A percentile compares a stretch with the other conserved stretches of the same genome.
Evolutionary conservation across 2,888 invertebrate species (phyloP).

Genomic region (Cancer borealis): DNA sequence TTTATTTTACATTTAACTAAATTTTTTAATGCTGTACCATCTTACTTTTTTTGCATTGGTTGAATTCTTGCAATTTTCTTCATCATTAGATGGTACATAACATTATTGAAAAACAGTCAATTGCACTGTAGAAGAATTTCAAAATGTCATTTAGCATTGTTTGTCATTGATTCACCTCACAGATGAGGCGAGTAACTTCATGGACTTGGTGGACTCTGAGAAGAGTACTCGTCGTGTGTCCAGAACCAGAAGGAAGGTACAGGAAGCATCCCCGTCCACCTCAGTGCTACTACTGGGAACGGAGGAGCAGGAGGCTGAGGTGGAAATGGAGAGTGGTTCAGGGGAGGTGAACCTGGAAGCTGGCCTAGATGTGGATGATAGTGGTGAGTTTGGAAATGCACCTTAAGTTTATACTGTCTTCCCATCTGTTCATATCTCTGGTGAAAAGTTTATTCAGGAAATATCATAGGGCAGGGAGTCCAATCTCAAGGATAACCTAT

Average conservation of each 20-base stretch:
- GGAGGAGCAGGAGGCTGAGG: neutral
- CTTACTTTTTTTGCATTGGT: too few species aligned
- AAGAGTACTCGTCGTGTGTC: neutral
- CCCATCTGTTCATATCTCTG: neutral
- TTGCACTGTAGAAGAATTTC: neutral
- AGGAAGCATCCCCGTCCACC: neutral
- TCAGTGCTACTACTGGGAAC: neutral
- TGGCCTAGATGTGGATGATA: neutral
- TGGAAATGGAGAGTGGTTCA: constrained; percentile 8
- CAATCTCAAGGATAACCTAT: too few species aligned
- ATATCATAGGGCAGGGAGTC: too few species aligned
- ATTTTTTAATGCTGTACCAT: too few species aligned
- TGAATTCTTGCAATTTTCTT: too few species aligned
- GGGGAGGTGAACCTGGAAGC: neutral
- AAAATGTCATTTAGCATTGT: too few species aligned
- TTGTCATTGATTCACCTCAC: neutral
- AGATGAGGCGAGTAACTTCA: neutral
- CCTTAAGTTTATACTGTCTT: neutral
- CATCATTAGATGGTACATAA: too few species aligned
- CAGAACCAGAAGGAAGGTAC: neutral
- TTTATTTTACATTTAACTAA: too few species aligned
- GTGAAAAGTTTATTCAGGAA: neutral
- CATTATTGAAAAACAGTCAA: too few species aligned
- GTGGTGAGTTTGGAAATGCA: neutral
- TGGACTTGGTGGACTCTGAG: neutral